These are phyloP conservation scores for Ostrea edulis DNA, from an alignment of 1,140 invertebrate species.

Conservation along the genomic window DNA sequence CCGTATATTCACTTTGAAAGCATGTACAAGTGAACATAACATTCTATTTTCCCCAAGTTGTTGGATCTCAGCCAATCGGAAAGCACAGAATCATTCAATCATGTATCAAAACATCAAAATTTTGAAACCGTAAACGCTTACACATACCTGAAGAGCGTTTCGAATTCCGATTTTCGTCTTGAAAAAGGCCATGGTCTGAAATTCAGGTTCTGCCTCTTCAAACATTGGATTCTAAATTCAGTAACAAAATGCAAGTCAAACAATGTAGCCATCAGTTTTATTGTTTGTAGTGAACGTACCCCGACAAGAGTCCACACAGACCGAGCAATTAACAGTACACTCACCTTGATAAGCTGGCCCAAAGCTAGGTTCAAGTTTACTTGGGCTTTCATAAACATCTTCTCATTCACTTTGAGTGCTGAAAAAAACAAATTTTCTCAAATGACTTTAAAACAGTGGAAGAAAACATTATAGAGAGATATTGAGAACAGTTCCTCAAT, in stretches of 20 bases:
- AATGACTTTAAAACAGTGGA: neutral
- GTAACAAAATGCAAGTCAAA: neutral
- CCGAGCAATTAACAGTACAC: too few species aligned
- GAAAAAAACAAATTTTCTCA: neutral
- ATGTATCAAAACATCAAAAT: neutral
- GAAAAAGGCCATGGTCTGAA: slow-evolving; percentile 98
- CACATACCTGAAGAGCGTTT: slow-evolving; percentile 80
- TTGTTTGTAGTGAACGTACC: neutral
- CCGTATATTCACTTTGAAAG: too few species aligned
- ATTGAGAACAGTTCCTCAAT: too few species aligned
- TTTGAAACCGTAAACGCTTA: neutral
- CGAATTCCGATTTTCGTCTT: slow-evolving; percentile 90
- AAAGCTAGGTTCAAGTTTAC: slow-evolving; percentile 96
- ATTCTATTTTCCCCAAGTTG: too few species aligned
- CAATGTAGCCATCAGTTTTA: neutral
- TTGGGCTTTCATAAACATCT: slow-evolving; percentile 95
- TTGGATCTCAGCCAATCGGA: too few species aligned
- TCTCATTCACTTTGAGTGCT: slow-evolving; percentile 79
- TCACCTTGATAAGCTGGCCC: slow-evolving; percentile 89
- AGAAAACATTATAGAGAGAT: too few species aligned
- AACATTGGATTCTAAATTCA: slow-evolving; percentile 89
- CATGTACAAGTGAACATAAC: too few species aligned
- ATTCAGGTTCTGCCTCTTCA: slow-evolving; percentile 97
- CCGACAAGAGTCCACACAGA: too few species aligned
- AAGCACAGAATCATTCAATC: neutral